Percentiles rank a stretch among this genome's conserved stretches.
Conservation (phyloP, 2,888 invertebrate species). For the Pachymerium ferrugineum region DNA sequence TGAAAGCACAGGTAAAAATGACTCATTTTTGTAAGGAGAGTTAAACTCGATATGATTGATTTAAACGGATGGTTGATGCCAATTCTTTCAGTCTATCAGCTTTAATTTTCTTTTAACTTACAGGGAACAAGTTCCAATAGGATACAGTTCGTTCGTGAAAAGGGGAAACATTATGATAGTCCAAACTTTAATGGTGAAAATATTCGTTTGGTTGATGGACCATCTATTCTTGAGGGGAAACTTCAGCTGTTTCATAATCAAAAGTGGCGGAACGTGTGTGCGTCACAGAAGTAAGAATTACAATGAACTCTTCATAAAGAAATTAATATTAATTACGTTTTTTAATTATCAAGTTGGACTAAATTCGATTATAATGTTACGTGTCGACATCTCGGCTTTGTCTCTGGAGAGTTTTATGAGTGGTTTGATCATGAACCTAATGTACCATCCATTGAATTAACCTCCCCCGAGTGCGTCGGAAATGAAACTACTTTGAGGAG, state of each 20-base stretch:
- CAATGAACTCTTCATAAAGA: background rate
- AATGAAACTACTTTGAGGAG: conserved; percentile 72
- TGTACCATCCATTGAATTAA: conserved; percentile 69
- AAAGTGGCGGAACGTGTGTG: conserved; percentile 79
- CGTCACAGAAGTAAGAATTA: background rate
- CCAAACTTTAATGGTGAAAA: conserved; percentile 43
- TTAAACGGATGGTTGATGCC: background rate
- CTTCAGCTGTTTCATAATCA: conserved; percentile 80
- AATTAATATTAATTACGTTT: no score
- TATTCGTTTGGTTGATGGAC: conserved; percentile 87
- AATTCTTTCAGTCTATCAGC: background rate
- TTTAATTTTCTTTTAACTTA: background rate
- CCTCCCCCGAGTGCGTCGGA: conserved; percentile 73
- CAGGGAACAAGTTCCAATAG: conserved; percentile 7
- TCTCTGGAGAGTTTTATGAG: conserved; percentile 73
- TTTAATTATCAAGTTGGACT: conserved; percentile 80
- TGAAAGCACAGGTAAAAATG: conserved; percentile 27
- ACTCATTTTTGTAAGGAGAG: background rate
- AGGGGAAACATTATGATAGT: background rate
- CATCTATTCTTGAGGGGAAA: conserved; percentile 80
- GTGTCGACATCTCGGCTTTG: conserved; percentile 92
- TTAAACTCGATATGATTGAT: background rate
- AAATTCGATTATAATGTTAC: conserved; percentile 81
- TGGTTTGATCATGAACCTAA: conserved; percentile 67
- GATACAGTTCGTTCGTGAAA: background rate